These are phyloP conservation scores for Scaptomyza graminum DNA, from an alignment of 1,140 invertebrate genomes.

Conservation along the genomic window DNA sequence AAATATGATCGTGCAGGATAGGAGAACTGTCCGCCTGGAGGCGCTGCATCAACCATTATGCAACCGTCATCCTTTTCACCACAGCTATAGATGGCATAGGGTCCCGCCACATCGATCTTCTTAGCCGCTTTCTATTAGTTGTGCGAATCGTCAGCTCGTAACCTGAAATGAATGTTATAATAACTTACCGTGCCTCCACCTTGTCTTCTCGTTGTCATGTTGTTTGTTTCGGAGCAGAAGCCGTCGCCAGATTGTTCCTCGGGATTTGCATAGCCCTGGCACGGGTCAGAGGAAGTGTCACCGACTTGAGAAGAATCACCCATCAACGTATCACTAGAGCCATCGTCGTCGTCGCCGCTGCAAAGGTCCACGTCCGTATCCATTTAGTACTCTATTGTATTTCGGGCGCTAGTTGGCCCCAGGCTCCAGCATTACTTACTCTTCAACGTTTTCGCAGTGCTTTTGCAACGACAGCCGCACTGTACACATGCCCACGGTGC, in stretches of 20 bases:
- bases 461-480: constrained; percentile 55
- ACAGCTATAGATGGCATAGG: constrained; percentile 39
- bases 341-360: constrained; percentile 12
- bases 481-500: constrained; percentile 58
- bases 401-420: constrained; percentile 47
- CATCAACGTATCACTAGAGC: neutral
- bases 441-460: constrained; percentile 45
- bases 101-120: constrained; percentile 59
- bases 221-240: neutral
- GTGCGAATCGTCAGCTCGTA: neutral
- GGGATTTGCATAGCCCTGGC: constrained; percentile 35
- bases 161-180: too few relatives aligned
- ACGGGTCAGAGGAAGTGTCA: constrained; percentile 47
- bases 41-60: constrained; percentile 18
- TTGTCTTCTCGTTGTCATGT: neutral
- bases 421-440: constrained; percentile 67
- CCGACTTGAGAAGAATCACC: constrained; percentile 15
- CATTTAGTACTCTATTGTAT: constrained; percentile 67
- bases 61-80: constrained; percentile 9
- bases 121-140: neutral
- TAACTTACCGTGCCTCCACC: constrained; percentile 26
- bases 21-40: constrained; percentile 44
- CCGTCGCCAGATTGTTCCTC: neutral
- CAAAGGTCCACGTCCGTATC: constrained; percentile 43
- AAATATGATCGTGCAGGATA: neutral